Conservation (phyloP, 2,888 invertebrate species). For the Drosophila paramelanica region DNA sequence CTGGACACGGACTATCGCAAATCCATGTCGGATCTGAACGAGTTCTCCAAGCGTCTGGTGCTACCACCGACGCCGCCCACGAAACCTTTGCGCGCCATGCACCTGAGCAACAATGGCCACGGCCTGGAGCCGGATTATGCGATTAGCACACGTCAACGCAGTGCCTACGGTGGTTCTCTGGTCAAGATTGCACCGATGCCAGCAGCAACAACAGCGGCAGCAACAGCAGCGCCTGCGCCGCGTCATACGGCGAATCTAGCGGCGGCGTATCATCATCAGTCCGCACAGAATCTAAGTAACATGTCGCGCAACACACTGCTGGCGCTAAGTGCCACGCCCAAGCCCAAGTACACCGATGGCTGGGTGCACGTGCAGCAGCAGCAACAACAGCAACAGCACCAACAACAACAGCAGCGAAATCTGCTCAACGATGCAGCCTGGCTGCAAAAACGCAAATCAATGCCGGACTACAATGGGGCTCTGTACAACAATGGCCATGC, state of each 20-base stretch:
- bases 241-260: slow-evolving; percentile 50
- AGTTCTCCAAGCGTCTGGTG: slow-evolving; percentile 83
- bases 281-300: slow-evolving; percentile 83
- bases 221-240: slow-evolving; percentile 51
- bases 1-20: slow-evolving; percentile 86
- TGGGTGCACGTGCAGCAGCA: slow-evolving; percentile 85
- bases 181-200: slow-evolving; percentile 77
- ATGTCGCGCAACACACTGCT: slow-evolving; percentile 90
- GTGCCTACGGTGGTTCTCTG: slow-evolving; percentile 75
- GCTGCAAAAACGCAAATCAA: slow-evolving; percentile 87
- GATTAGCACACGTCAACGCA: slow-evolving; percentile 63
- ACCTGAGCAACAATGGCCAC: slow-evolving; percentile 60
- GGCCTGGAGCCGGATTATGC: slow-evolving; percentile 62
- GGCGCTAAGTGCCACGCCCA: slow-evolving; percentile 91
- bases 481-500: slow-evolving; percentile 84
- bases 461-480: slow-evolving; percentile 87
- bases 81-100: slow-evolving; percentile 86
- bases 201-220: slow-evolving; percentile 12
- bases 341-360: slow-evolving; percentile 88
- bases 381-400: slow-evolving; percentile 79
- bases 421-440: slow-evolving; percentile 80
- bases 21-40: slow-evolving; percentile 87
- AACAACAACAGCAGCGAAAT: slow-evolving; percentile 72
- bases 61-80: slow-evolving; percentile 86
- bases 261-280: slow-evolving; percentile 76